These are phyloP conservation scores for Agrilus planipennis DNA, from an alignment of 1,140 invertebrate species.

Conservation along the genomic window DNA sequence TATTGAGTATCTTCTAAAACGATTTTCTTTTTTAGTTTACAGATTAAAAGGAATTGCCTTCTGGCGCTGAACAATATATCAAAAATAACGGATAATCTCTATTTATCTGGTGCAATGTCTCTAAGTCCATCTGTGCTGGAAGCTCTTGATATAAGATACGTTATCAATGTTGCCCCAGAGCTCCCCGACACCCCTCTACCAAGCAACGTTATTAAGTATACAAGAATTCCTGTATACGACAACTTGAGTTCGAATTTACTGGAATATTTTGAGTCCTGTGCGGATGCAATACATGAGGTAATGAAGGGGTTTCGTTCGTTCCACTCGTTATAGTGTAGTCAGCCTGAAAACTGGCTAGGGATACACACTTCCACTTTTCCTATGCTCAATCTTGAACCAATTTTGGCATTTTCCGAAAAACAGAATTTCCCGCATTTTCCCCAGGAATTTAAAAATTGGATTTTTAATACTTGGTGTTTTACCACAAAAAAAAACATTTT, in stretches of 20 bases:
- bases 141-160: constrained; percentile 46
- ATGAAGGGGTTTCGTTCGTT: too few relatives aligned
- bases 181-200: constrained; percentile 60
- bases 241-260: constrained; percentile 52
- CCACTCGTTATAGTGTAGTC: background rate
- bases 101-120: constrained; percentile 46
- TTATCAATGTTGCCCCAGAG: constrained; percentile 74
- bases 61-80: too few relatives aligned
- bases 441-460: background rate
- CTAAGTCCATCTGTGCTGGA: constrained; percentile 38
- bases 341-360: background rate
- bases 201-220: constrained; percentile 39
- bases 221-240: constrained; percentile 59
- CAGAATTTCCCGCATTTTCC: background rate
- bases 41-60: too few relatives aligned
- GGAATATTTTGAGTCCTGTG: constrained; percentile 60
- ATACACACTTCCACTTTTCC: background rate
- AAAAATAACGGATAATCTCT: constrained; percentile 44
- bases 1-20: too few relatives aligned
- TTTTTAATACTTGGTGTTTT: too few relatives aligned
- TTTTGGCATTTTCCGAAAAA: background rate
- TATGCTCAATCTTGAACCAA: background rate
- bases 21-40: too few relatives aligned
- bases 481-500: too few relatives aligned
- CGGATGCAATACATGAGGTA: constrained; percentile 60